Evolutionary conservation across 2,113 vertebrate species (phyloP), one percentile per base, ranked within the genome.

Genomic region (Progne subis): DNA sequence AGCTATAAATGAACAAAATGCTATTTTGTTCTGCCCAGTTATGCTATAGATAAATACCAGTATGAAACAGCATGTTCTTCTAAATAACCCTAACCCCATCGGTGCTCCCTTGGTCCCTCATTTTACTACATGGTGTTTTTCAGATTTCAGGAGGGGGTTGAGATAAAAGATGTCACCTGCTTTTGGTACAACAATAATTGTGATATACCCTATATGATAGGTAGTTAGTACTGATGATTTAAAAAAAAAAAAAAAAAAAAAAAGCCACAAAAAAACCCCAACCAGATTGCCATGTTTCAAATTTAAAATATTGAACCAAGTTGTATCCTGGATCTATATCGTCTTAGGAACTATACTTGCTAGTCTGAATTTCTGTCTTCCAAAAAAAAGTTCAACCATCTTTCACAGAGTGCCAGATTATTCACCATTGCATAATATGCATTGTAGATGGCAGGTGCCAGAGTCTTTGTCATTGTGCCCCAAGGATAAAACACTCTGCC

Each of bases 401-500:
- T 77, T 71, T 94, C 50, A 31, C 0, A 44, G 25, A 32, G 32
- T 72, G 50, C 32, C n/a, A 64, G 44, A 65, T 89, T 69, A 88
- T 94, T 95, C 94, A 79, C 64, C 37, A 53, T 92, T 96, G 44
- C 39, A 78, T 67, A 86, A 84, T 92, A 88, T 29, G 32, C 81
- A 64, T 44, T 88, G 46, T 60, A 86, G 86, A 55, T 92, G 95
- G 83, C 71, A 91, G 88, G 50, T 69, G 74, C 88, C 65, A 46
- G 83, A 85, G 44, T 72, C 70, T 85, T 80, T 94, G 81, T 95
- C 88, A 50, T 69, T 77, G 56, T 92, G 86, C 81, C 89, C 74
- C 81, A 94, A 86, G 92, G 86, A 85, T 82, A 94, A 94, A 81
- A 59, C 88, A 85, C 71, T 95, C 77, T 92, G 86, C 78, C 78